A percentile compares a stretch with the other conserved stretches of the same genome.
Conservation (phyloP, 2,888 invertebrate genomes). For the Drosophila antonietae region DNA sequence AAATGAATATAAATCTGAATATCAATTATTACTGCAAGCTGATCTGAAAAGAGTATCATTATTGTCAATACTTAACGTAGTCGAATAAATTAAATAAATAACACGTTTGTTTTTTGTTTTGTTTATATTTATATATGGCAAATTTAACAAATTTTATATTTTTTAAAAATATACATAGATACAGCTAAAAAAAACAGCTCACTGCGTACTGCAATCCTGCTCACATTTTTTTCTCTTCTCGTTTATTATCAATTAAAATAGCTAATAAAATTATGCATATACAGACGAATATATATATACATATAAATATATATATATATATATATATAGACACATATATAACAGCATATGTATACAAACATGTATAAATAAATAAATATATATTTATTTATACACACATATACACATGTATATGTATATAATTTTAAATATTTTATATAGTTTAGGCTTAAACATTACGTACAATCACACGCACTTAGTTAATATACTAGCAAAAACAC, state of each 20-base stretch:
- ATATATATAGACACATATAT: slow-evolving; percentile 35
- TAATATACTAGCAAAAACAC: slow-evolving; percentile 67
- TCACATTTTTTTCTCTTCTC: slow-evolving; percentile 32
- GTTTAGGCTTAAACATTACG: slow-evolving; percentile 62
- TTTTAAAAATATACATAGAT: slow-evolving; percentile 73
- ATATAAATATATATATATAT: slow-evolving; percentile 22
- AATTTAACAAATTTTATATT: slow-evolving; percentile 75
- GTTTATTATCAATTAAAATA: slow-evolving; percentile 46
- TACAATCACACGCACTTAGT: slow-evolving; percentile 78
- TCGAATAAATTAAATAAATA: too few species aligned
- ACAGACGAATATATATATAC: slow-evolving; percentile 28
- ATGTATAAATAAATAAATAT: slow-evolving; percentile 35
- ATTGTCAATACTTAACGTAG: neutral
- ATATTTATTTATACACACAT: slow-evolving; percentile 18
- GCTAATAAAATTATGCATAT: slow-evolving; percentile 54
- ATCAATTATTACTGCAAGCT: neutral
- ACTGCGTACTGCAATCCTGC: slow-evolving; percentile 34
- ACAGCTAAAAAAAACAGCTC: slow-evolving; percentile 62
- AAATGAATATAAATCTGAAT: neutral
- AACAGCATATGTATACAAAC: slow-evolving; percentile 29
- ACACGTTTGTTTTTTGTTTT: slow-evolving; percentile 30
- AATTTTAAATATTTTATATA: slow-evolving; percentile 47
- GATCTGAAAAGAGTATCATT: neutral
- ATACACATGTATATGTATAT: slow-evolving; percentile 21
- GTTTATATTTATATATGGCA: slow-evolving; percentile 79